These are phyloP conservation scores for Ennomos quercinarius DNA, from an alignment of 2,888 invertebrate species.

Conservation along the genomic window DNA sequence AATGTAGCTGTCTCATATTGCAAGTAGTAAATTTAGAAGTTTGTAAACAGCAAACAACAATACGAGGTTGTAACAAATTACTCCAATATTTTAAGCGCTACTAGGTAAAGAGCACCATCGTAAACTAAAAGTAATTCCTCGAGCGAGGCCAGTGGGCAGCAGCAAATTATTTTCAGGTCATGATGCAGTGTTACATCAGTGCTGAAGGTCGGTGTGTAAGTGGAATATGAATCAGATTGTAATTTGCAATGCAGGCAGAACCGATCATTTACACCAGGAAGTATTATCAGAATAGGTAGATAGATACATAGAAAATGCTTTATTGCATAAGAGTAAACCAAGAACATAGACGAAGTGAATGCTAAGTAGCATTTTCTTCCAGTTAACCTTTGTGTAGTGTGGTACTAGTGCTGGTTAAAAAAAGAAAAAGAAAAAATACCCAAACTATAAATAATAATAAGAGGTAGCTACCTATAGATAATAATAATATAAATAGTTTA, in stretches of 20 bases:
- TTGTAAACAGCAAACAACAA: slow-evolving; percentile 24
- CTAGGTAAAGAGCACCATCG: slow-evolving; percentile 57
- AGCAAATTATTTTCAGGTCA: slow-evolving; percentile 70
- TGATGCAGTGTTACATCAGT: slow-evolving; percentile 61
- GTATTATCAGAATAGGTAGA: not conserved
- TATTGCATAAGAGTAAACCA: too few species aligned
- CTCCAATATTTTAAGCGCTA: slow-evolving; percentile 44
- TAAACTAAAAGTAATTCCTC: slow-evolving; percentile 58
- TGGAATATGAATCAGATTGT: slow-evolving; percentile 59
- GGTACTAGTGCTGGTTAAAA: too few species aligned
- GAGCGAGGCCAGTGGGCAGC: slow-evolving; percentile 58
- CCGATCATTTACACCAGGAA: slow-evolving; percentile 22
- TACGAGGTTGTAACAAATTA: slow-evolving; percentile 28
- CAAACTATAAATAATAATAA: too few species aligned
- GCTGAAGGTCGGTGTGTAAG: slow-evolving; percentile 57
- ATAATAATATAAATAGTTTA: too few species aligned
- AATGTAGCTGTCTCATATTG: slow-evolving; percentile 12
- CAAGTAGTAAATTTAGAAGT: slow-evolving; percentile 22
- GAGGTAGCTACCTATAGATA: too few species aligned
- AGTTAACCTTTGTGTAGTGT: too few species aligned
- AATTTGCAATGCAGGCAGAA: slow-evolving; percentile 39
- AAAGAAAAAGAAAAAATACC: too few species aligned
- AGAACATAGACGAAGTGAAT: too few species aligned
- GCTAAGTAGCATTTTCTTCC: too few species aligned
- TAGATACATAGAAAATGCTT: too few species aligned